Percentiles rank a stretch among this genome's conserved stretches.
Conservation (phyloP, 2,113 vertebrate genomes). For the Budorcas taxicolor region DNA sequence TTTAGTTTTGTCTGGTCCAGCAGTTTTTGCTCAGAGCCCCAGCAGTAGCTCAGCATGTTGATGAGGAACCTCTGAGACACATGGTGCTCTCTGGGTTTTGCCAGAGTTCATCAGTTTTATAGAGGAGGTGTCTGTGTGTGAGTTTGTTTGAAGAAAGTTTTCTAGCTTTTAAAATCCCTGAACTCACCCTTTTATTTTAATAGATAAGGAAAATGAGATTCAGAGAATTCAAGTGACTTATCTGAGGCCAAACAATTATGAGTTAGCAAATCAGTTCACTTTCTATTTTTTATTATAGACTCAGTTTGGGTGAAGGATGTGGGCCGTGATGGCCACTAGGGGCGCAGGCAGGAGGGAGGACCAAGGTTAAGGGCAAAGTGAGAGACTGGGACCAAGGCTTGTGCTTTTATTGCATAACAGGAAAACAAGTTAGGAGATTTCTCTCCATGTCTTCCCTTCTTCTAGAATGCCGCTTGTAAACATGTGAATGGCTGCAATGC, state of each 20-base stretch:
- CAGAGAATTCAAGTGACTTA: neutral
- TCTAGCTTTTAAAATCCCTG: neutral
- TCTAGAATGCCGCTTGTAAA: neutral
- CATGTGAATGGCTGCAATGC: neutral
- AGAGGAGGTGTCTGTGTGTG: neutral
- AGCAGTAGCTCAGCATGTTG: rapidly evolving
- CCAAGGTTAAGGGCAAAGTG: neutral
- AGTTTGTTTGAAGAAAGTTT: neutral
- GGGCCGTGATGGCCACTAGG: neutral
- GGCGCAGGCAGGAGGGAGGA: neutral
- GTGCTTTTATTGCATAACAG: neutral
- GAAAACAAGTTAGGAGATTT: neutral
- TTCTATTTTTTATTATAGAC: neutral
- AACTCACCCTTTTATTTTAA: neutral
- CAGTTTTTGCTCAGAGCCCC: neutral
- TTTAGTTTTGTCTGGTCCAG: neutral
- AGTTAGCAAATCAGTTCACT: neutral
- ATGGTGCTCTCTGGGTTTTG: rapidly evolving
- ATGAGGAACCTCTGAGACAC: rapidly evolving
- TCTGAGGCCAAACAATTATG: neutral
- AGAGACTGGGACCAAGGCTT: neutral
- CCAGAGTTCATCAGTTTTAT: neutral
- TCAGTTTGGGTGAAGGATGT: neutral
- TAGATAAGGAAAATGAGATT: neutral
- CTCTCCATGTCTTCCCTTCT: neutral